Base-by-base conservation (phyloP, 2,113 vertebrate genomes). In the Oryctolagus cuniculus region DNA sequence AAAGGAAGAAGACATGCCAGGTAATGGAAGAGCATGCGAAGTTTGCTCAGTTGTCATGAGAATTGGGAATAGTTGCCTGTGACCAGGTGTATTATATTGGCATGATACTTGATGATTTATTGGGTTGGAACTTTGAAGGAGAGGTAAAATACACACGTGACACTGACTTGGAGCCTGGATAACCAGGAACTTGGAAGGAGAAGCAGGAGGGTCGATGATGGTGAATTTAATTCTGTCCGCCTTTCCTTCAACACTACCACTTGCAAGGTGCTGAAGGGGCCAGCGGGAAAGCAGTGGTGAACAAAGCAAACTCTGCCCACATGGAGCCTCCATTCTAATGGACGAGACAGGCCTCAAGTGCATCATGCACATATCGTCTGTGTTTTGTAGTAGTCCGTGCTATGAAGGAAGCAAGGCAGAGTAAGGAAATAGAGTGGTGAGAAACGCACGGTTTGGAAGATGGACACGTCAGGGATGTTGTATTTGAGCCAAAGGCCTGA, bases 61-160 rank as follows among this genome's bases (percentile, higher is more conserved):
- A 64, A 49, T 72, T 72, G 15, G n/a, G n/a, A 44, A 5, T 67
- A 67, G 34, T 89, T 89, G 7, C 8, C 0, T 81, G 44, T 75
- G 38, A 67, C 25, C 53, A 17, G 29, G 19, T 24, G 77, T n/a
- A n/a, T n/a, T n/a, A n/a, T n/a, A n/a, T n/a, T 36, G 9, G 31
- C 61, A 7, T 29, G 29, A 31, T 85, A 70, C 61, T 75, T 96
- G 16, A 17, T 84, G 36, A 31, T 66, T 79, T 92, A 61, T 27
- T 88, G 51, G 92, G 49, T 87, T 80, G 38, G 58, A n/a, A 44
- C 64, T 19, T 92, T 80, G 49, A 93, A 84, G 29, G 64, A 89
- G 70, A 90, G n/a, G 51, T 92, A 25, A 72, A 85, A 88, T 78
- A 44, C 44, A 70, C 6, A 91, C 74, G 81, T 61, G 22, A 93